Evolutionary conservation across 1,140 invertebrate species (phyloP), one percentile per base, ranked within the genome.

Genomic region (Drosophila funebris): DNA sequence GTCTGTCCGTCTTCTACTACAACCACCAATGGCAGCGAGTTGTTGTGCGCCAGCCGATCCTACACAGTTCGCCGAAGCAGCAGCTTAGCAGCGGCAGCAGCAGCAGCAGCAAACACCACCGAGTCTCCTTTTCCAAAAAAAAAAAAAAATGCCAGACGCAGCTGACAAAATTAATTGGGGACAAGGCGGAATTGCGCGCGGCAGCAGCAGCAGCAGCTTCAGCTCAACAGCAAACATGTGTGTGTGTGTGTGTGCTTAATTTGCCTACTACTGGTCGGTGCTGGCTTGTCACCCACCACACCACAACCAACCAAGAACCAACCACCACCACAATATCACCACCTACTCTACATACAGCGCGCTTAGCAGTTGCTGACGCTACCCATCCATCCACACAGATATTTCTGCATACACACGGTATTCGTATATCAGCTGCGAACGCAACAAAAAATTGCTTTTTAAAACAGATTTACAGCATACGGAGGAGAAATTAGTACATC

Each of bases 361-460:
- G 84, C 72, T 89, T 83, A 81, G 80, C 76, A 73, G 84, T 73
- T 83, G 83, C 84, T 87, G 83, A 82, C 66, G 64, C 70, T 31
- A 58, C 43, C 70, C 58, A 83, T 60, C 66, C 72, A 87, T 79
- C 75, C 78, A 89, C 84, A 76, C 79, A 89, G 64, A 69, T 57
- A 52, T 50, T 37, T 71, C 67, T 52, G 50, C 46, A 64, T 71
- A 75, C 56, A 88, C 76, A 87, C 84, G 84, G 84, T 88, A 89
- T 89, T 88, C 82, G 79, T 83, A 89, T 89, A 89, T 88, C 83
- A 89, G 84, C 83, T 88, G 83, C 83, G 83, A 88, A 88, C 83
- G 70, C 60, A 72, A 72, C 64, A 88, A 67, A 78, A 76, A 78
- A 88, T 88, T 89, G 76, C 79, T 73, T 89, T 89, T 87, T 89